Evolutionary conservation across 2,113 vertebrate genomes (phyloP), one percentile per base, ranked within the genome.

Genomic region (Terrapene triunguis): DNA sequence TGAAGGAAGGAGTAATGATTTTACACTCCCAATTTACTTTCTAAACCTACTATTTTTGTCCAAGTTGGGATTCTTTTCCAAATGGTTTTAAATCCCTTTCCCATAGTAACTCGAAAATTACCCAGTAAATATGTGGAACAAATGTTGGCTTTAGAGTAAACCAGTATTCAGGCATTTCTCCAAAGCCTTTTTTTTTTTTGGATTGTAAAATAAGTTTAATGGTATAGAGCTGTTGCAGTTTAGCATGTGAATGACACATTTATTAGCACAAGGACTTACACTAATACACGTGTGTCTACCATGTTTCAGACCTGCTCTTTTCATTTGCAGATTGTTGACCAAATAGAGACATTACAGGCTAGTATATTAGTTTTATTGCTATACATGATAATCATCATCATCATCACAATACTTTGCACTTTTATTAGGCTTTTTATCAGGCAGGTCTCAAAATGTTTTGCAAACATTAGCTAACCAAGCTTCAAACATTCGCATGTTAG

Each of bases 241-340:
- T 88, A 55, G 44, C 32, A 65, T 74, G 35, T n/a, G 54, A 5
- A 55, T 4, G 88, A 29, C 5, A 55, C 22, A 25, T 76, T 53
- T 85, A 84, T 81, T 55, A 84, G 55, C 51, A 86, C 9, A 44
- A 50, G 44, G 14, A 84, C 14, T 95, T 86, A 86, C n/a, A 50
- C 85, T 88, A 83, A 92, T 96, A 81, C 16, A n/a, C 24, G 32
- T 57, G 74, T 51, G 84, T 91, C 83, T 82, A 91, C 32, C 17
- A 42, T 85, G 57, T 72, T 59, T 88, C 89, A 81, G 48, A 86
- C 19, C 81, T 0, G 50, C 32, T 80, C 4, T 95, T 96, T 91
- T 97, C 96, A 4, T 25, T 82, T 24, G 10, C 62, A 95, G 92
- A 85, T 96, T 96, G 95, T 51, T 81, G 76, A 89, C 19, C 35